phyloP scores from a whole-genome alignment of 2,797 vertebrate genomes.

The Todus mexicanus region DNA sequence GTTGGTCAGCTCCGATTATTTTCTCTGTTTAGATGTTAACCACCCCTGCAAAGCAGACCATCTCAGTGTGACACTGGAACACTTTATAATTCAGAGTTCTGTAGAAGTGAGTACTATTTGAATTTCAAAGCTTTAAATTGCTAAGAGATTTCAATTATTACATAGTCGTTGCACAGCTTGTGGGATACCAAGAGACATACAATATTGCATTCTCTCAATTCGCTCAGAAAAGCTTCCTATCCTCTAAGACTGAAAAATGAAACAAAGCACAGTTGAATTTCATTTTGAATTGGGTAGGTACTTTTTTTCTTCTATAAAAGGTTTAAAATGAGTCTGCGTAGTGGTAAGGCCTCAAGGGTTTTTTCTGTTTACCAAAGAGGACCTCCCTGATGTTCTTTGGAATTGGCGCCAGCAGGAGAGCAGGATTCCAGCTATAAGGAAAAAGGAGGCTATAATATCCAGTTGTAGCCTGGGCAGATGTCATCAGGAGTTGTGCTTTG shows the following conservation, averaged over 20 bases:
- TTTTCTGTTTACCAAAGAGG: neutral
- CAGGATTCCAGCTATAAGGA: neutral
- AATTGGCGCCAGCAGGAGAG: neutral
- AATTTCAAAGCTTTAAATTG: conserved; percentile 48
- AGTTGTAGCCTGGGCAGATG: neutral
- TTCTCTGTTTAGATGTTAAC: neutral
- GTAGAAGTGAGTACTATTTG: neutral
- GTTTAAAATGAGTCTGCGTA: neutral
- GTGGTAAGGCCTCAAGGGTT: neutral
- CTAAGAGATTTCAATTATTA: conserved; percentile 2
- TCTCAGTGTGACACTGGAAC: neutral
- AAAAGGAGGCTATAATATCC: neutral
- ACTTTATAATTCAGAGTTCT: neutral
- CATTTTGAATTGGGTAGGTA: neutral
- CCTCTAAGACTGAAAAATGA: neutral
- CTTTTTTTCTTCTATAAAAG: neutral
- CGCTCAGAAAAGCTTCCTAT: neutral
- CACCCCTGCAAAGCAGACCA: neutral
- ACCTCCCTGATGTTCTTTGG: neutral
- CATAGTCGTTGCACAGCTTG: neutral
- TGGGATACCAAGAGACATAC: neutral
- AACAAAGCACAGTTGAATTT: conserved; percentile 21
- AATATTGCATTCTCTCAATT: neutral
- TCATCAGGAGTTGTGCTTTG: neutral
- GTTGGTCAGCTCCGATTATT: neutral